Percentiles rank a stretch among this genome's conserved stretches.
Evolutionary conservation across 2,113 vertebrate species (phyloP).

Genomic region (Microcebus tavaratra): DNA sequence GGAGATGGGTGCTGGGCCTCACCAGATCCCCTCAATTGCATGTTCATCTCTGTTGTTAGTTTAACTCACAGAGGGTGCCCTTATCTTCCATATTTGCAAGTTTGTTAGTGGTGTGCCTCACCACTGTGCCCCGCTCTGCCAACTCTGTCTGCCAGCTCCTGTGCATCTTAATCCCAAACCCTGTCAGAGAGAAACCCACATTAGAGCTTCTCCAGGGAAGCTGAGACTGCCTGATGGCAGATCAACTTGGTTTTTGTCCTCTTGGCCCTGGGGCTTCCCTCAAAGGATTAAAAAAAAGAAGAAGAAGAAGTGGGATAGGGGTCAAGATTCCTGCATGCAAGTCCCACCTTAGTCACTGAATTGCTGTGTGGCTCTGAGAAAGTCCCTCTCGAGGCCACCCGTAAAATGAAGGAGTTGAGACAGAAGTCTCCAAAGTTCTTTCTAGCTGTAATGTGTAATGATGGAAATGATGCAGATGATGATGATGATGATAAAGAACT

Average conservation of each 20-base stretch:
- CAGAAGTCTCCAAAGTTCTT: neutral
- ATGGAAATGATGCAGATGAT: neutral
- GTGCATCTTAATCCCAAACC: neutral
- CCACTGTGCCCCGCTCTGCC: neutral
- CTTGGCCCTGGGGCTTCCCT: neutral
- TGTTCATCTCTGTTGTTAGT: neutral
- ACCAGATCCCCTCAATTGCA: neutral
- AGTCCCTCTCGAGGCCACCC: neutral
- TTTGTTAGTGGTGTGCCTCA: neutral
- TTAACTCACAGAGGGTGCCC: neutral
- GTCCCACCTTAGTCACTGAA: neutral
- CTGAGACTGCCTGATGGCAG: neutral
- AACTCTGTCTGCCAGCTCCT: neutral
- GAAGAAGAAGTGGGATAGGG: neutral
- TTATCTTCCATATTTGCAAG: neutral
- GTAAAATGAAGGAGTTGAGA: neutral
- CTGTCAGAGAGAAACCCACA: neutral
- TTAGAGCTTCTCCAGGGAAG: neutral
- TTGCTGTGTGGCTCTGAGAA: neutral
- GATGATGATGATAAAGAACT: neutral
- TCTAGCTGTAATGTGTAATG: neutral
- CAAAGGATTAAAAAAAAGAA: neutral
- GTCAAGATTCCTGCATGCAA: neutral
- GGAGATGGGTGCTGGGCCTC: neutral
- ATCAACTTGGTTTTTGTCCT: neutral